Evolutionary conservation across 1,140 invertebrate species (phyloP), one percentile per base, ranked within the genome.

Genomic region (Drosophila sproati): DNA sequence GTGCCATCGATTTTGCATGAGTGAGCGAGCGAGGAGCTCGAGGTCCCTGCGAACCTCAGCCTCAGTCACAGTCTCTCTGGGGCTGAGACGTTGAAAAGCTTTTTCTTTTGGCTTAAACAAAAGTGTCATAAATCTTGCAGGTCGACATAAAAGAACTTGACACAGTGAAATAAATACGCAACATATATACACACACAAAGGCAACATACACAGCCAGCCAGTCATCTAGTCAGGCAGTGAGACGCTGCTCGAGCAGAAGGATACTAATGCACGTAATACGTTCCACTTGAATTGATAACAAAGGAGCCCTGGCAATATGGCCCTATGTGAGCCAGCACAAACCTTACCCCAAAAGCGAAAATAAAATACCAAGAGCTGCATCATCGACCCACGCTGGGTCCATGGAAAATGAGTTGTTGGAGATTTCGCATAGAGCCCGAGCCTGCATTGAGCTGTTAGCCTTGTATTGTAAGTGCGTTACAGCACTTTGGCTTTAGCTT

Each of bases 101-200:
- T 79, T 75, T 73, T 63, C 74, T 68, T 64, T 77, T 61, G 71
- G 71, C 79, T 82, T 73, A 77, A 80, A 89, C 78, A 89, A 89
- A 89, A 89, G 85, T 89, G 86, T 89, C 85, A 89, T 89, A 89
- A 90, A 89, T 88, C 85, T 88, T 85, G 59, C 70, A 88, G 67
- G 67, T 52, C 71, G 70, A 80, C 78, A 80, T 75, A 80, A 80
- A 80, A 77, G 77, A 76, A 79, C 80, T 83, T 73, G 81, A 83
- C 79, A 83, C 79, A 83, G 55, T 81, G 78, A 71, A 78, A 81
- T 80, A 80, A 80, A 80, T 77, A 80, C 77, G 74, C 73, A 77
- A 60, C 69, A 78, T 6, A 28, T 6, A 28, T 35, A 28, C 47
- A 20, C 31, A 48, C 57, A 51, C 8, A 59, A 20, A 20, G 20